Evolutionary conservation across 2,888 invertebrate species (phyloP), one percentile per base, ranked within the genome.

Genomic region (Formica aserva): DNA sequence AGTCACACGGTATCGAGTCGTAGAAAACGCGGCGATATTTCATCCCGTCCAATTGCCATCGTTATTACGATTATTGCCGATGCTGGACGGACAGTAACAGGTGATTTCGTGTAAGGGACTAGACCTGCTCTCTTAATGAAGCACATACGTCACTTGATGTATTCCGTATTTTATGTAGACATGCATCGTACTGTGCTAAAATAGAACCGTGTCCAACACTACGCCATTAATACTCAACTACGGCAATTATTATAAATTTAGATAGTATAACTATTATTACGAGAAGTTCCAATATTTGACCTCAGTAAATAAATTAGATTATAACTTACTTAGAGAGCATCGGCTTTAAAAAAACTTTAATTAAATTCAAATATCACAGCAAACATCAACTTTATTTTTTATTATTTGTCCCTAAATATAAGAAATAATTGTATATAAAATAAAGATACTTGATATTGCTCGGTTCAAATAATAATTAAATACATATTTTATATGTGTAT

Each of bases 21-120:
- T 26, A 48, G 62, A 74, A 85, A 87, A 85, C 48, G 67, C 77
- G 65, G 41, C 5, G 45, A 88, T 88, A 86, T 83, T 83, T 89
- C 86, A 84, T 52, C 67, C 75, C 29, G 18, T 35, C 41, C 41
- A 52, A 38, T 35, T 52, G 67, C 78, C 35, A 62, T 89, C 83
- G 38, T 66, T 75, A 77, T 66, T 82, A 57, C 77, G 66, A 67
- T 41, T 77, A 77, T 67, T 60, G 45, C 66, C 60, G 72, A 77
- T 77, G 38, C 22, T 22, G 22, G 69, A 32, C 13, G 22, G 18
- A 57, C 41, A 26, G 18, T 45, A 78, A 78, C 72, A 80, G 78
- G 78, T 80, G 78, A 80, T 80, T 60, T 13, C 45, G 45, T 32
- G 45, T 48, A 71, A 71, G 32, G 26, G 60, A 32, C 13, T 18